Conservation (phyloP, 1,140 invertebrate species). For the Lepidostoma basale region DNA sequence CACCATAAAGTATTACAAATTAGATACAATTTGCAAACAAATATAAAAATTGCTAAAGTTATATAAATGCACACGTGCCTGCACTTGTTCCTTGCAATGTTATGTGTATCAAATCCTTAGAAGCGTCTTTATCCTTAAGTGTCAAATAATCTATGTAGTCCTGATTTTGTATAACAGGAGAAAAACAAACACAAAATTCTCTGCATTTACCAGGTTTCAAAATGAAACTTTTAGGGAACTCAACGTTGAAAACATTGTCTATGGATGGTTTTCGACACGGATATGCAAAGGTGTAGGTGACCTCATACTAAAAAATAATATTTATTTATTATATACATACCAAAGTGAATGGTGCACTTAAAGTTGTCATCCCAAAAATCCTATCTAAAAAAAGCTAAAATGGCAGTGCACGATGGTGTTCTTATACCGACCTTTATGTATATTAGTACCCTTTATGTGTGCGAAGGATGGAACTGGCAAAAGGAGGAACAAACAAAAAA, state of each 20-base stretch:
- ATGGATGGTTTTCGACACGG: not conserved
- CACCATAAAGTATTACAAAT: not conserved
- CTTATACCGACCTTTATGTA: too few species aligned
- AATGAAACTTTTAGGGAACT: conserved; percentile 8
- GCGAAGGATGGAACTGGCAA: too few species aligned
- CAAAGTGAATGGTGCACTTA: too few species aligned
- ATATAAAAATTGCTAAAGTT: not conserved
- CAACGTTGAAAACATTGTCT: conserved; percentile 12
- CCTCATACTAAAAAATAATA: conserved; percentile 18
- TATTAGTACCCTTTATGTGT: too few species aligned
- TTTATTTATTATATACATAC: too few species aligned
- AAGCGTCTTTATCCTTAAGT: not conserved
- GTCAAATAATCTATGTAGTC: conserved; percentile 25
- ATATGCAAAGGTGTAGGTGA: not conserved
- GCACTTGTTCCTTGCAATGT: conserved; percentile 21
- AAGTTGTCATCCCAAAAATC: too few species aligned
- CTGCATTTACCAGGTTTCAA: not conserved
- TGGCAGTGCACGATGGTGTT: too few species aligned
- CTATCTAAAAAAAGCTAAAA: too few species aligned
- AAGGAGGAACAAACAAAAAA: too few species aligned
- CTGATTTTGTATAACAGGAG: not conserved
- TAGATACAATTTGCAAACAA: not conserved
- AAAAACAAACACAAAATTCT: conserved; percentile 19
- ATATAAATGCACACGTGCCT: not conserved
- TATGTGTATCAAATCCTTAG: not conserved